A percentile compares a stretch with the other conserved stretches of the same genome.
Conservation (phyloP, 2,888 invertebrate genomes). For the Eupithecia dodoneata region DNA sequence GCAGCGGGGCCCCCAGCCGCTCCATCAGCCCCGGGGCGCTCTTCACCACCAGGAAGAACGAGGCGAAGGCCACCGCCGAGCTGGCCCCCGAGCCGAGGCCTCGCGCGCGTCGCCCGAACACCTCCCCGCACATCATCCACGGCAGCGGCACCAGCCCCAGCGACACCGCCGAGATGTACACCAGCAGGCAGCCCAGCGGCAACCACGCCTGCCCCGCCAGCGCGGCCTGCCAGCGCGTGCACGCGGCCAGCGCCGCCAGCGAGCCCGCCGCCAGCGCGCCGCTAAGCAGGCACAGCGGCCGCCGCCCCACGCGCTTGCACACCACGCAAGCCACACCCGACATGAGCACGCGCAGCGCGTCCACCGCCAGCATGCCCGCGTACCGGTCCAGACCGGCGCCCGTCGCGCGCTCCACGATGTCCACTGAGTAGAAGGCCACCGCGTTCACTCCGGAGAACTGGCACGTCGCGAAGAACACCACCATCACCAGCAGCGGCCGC, state of each 20-base stretch:
- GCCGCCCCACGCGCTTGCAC: constrained; percentile 85
- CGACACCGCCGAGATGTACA: constrained; percentile 85
- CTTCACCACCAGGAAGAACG: constrained; percentile 88
- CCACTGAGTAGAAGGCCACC: constrained; percentile 88
- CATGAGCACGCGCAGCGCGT: constrained; percentile 85
- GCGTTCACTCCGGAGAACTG: constrained; percentile 90
- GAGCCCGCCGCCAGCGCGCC: constrained; percentile 85
- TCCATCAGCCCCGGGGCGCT: constrained; percentile 85
- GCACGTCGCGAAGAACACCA: constrained; percentile 86
- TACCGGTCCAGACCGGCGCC: constrained; percentile 86
- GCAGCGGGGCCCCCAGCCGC: constrained; percentile 83
- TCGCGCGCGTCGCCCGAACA: constrained; percentile 86
- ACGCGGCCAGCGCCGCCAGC: constrained; percentile 82
- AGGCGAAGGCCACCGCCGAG: constrained; percentile 85
- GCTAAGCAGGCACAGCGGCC: constrained; percentile 86
- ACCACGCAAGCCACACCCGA: constrained; percentile 86
- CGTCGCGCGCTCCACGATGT: constrained; percentile 84
- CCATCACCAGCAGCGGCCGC: constrained; percentile 85
- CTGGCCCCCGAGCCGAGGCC: constrained; percentile 88
- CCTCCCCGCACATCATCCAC: constrained; percentile 90
- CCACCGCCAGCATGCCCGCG: constrained; percentile 86
- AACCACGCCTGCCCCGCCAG: constrained; percentile 72
- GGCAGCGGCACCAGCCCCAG: constrained; percentile 87
- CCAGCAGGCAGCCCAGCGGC: constrained; percentile 79
- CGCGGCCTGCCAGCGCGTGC: constrained; percentile 65